Base-by-base conservation (phyloP, 1,140 invertebrate species). In the Coelopa frigida region DNA sequence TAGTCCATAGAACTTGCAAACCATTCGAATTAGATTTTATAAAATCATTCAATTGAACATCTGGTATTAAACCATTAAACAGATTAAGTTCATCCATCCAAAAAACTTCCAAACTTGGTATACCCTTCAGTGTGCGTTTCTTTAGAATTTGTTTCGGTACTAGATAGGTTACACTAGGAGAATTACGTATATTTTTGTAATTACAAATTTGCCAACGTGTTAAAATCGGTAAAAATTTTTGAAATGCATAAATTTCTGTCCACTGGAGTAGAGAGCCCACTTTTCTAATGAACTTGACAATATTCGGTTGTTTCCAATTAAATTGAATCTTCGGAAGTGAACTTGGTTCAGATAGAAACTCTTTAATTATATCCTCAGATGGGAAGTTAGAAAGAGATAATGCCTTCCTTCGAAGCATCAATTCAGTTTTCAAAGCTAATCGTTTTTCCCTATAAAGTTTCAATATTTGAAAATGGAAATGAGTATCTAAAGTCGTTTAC, bases 211-310 rank as follows among this genome's bases (percentile, higher is more conserved):
- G 81, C 83, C 83, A 86, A 36, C 85, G 75, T 2, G 83, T 87
- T 4, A 85, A 58, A 11, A 92, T 59, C 1, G 86, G 84, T 43
- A 90, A 73, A 49, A 87, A 81, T 68, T 90, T 90, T 52, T 82
- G 78, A 46, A 87, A 79, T 31, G 81, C 75, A 59, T 89, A 88
- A 18, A 79, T 73, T 58, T 81, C 76, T n/a, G 81, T 76, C 87
- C 87, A 92, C 46, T 74, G 72, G 31, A 89, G 59, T 55, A 81
- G 75, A 43, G 70, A 72, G 0, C 70, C 72, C 63, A 85, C 79
- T 54, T 87, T 77, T 61, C 76, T 77, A 78, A 85, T 68, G 70
- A 87, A 86, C 58, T 81, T 76, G 23, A 76, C 69, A 26, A 87
- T 56, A 70, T 82, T 76, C 1, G 86, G 85, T 56, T 76, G 73